These are phyloP conservation scores for Cataglyphis altisquamis DNA, from an alignment of 2,888 invertebrate genomes.

Conservation along the genomic window DNA sequence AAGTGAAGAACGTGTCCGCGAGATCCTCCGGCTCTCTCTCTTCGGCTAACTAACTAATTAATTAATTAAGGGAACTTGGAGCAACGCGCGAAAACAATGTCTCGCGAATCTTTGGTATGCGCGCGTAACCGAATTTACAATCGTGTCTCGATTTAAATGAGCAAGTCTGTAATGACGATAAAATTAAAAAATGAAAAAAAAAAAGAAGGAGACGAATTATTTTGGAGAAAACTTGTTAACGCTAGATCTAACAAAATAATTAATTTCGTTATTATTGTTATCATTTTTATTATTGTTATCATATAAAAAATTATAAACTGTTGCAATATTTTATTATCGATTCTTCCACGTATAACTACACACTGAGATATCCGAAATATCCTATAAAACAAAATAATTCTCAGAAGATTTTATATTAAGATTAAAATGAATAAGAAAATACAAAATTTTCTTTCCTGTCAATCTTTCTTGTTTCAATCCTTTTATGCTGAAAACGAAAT, in stretches of 20 bases:
- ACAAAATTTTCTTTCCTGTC: background rate
- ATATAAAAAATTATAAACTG: background rate
- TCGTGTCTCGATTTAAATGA: conserved; percentile 35
- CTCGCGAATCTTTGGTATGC: conserved; percentile 45
- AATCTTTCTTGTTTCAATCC: conserved; percentile 1
- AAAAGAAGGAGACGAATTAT: background rate
- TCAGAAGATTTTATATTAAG: background rate
- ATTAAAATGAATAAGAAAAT: background rate
- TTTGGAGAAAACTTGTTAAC: background rate
- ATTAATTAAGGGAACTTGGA: conserved; percentile 62
- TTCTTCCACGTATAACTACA: background rate
- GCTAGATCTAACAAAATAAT: background rate
- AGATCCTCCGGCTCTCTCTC: conserved; percentile 28
- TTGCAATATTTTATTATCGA: background rate
- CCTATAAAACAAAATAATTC: background rate
- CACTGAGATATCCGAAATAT: background rate
- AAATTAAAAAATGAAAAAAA: conserved; percentile 3
- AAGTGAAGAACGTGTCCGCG: conserved; percentile 35
- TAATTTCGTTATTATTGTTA: background rate
- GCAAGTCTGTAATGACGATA: conserved; percentile 16
- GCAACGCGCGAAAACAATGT: conserved; percentile 53
- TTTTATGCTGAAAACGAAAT: conserved; percentile 8
- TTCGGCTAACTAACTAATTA: conserved; percentile 50
- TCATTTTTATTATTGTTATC: background rate
- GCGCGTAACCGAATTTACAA: conserved; percentile 40